Percentiles rank a stretch among this genome's conserved stretches.
Evolutionary conservation across 2,113 vertebrate species (phyloP).

Genomic region (Struthidea cinerea): DNA sequence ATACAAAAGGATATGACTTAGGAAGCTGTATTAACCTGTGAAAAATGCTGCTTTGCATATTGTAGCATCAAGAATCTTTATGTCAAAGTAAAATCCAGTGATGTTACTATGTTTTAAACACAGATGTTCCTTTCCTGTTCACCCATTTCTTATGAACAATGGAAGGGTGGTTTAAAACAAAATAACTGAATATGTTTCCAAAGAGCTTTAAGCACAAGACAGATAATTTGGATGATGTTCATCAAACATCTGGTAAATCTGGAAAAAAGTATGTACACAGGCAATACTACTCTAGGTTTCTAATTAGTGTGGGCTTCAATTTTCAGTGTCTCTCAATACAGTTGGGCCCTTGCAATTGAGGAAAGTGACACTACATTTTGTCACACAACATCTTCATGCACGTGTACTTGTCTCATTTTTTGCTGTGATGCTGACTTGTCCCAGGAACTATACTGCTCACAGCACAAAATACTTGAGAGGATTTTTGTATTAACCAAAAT

Average conservation of each 20-base stretch:
- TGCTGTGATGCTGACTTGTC: not conserved
- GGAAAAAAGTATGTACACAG: not conserved
- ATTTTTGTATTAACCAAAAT: not conserved
- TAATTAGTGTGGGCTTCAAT: not conserved
- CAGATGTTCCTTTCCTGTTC: not conserved
- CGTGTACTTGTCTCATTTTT: accelerated
- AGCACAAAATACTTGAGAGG: not conserved
- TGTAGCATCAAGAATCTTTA: not conserved
- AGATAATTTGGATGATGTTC: not conserved
- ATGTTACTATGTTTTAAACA: not conserved
- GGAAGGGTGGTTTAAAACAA: not conserved
- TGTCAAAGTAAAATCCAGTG: conserved; percentile 14
- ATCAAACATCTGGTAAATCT: not conserved
- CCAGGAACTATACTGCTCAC: not conserved
- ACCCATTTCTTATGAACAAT: not conserved
- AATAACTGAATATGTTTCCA: not conserved
- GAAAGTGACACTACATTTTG: not conserved
- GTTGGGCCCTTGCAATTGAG: not conserved
- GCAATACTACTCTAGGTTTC: not conserved
- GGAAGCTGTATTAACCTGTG: not conserved
- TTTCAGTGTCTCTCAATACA: not conserved
- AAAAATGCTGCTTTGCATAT: not conserved
- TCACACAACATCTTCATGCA: accelerated
- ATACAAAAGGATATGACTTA: not conserved
- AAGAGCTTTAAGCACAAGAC: not conserved